These are phyloP conservation scores for Notodonta dromedarius DNA, from an alignment of 2,888 invertebrate genomes.

Conservation along the genomic window DNA sequence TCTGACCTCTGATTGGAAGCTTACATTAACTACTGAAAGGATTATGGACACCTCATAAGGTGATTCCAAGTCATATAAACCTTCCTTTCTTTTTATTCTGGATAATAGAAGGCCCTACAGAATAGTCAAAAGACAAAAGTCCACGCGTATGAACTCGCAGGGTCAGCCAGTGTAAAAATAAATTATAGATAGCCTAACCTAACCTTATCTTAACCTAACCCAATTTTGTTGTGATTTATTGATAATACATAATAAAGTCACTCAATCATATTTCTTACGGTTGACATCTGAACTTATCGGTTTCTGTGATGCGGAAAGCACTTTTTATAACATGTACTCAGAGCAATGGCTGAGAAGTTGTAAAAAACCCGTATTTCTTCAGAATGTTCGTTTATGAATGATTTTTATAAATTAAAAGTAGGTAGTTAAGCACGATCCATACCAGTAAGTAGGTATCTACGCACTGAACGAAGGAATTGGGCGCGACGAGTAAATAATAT, in stretches of 20 bases:
- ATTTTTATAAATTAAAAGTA: not conserved
- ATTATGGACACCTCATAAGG: too few relatives aligned
- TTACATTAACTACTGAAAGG: too few relatives aligned
- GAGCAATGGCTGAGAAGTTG: too few relatives aligned
- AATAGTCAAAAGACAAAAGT: not conserved
- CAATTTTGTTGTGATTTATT: constrained; percentile 26
- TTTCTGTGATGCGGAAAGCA: too few relatives aligned
- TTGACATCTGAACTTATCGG: constrained; percentile 6
- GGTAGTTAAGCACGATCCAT: not conserved
- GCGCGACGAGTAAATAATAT: constrained; percentile 54
- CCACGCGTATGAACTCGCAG: not conserved
- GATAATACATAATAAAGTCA: constrained; percentile 1
- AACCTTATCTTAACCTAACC: constrained; percentile 29
- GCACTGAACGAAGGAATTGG: constrained; percentile 47
- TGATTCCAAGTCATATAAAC: too few relatives aligned
- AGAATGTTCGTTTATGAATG: not conserved
- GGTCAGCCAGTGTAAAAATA: constrained; percentile 4
- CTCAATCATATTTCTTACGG: constrained; percentile 1
- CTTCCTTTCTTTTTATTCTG: too few relatives aligned
- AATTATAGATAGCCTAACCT: constrained; percentile 30
- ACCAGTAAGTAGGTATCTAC: constrained; percentile 7
- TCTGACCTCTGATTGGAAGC: too few relatives aligned
- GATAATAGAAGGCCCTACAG: not conserved
- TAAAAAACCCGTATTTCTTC: not conserved
- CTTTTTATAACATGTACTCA: too few relatives aligned